Base-by-base conservation (phyloP, 2,113 vertebrate species). In the Pardalotus punctatus region DNA sequence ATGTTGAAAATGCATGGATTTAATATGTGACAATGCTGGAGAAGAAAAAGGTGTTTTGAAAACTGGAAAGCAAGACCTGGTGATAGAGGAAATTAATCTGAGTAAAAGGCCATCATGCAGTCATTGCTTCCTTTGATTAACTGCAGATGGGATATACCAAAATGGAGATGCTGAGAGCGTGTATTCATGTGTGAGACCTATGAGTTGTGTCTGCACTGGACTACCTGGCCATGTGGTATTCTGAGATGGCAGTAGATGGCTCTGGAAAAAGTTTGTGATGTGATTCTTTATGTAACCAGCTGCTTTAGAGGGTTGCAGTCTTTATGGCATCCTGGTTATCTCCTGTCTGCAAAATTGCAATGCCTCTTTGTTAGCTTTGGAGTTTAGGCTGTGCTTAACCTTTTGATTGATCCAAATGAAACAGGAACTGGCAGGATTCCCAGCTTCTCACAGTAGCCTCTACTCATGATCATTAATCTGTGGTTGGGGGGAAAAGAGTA, bases 61-160 rank as follows among this genome's bases (percentile, higher is more conserved):
- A 84, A 20, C 45, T 47, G 62, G 36, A 56, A 51, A 92, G 27
- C 16, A 70, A 71, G 57, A 78, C 27, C 16, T 70, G 21, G 10
- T 66, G 31, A 38, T 61, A 47, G 47, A 56, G 20, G 31, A 81
- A 79, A 45, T 53, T 18, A 51, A n/a, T 25, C 22, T 36, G 51
- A 53, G 14, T 84, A 53, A 50, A 81, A 67, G 38, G 10, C 33
- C 5, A 10, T 54, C 11, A 4, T 29, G 19, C 11, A 71, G 42
- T 7, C 6, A 3, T 45, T 24, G 47, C 24, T 47, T 85, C 27
- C n/a, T 60, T 40, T 3, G 6, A 9, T 57, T 71, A 22, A 5
- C 36, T 2, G 7, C 20, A 12, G 16, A 25, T 0, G 19, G 13
- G 3, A 28, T 53, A 7, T 17, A 40, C 29, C 14, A 29, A 33